Base-by-base conservation (phyloP, 2,113 vertebrate genomes). In the Pygathrix nemaeus region DNA sequence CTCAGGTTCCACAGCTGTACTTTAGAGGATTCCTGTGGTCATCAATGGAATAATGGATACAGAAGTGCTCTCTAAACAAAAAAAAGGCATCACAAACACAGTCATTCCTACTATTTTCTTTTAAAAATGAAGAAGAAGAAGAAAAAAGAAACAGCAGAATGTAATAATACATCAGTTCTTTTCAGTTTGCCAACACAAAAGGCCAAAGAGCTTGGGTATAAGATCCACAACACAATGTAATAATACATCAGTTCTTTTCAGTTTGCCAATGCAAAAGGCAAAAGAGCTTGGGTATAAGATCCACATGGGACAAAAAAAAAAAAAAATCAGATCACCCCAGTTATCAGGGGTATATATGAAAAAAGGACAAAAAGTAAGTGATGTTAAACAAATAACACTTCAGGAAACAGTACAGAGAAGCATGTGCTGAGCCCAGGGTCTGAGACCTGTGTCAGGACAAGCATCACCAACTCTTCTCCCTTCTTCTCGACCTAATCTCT, bases 281-380 rank as follows among this genome's bases (percentile, higher is more conserved):
- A 40, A 73, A 40, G 79, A 81, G n/a, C 18, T 73, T 73, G n/a
- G 13, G 11, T 20, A 80, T 80, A 78, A 50, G 94, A 98, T 97
- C 95, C 79, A 64, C 20, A 57, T 10, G 35, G 8, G 8, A 61
- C 59, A 64, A 64, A 55, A 92, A 88, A 84, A 61, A 27, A 64
- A 64, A 55, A 92, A 88, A 84, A 61, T 78, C 27, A 61, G 55
- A 73, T 32, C 35, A 27, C 38, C 8, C 68, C 45, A 68, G 52
- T 38, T 73, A n/a, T 64, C 40, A 84, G 50, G 84, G 18, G 25
- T 91, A 91, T 32, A 82, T 97, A 98, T 98, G 89, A 98, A 97
- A 97, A 93, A 98, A 97, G 98, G 98, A 79, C 55, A 85, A 78
- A 98, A 96, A 96, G 81, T 99, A 98, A 95, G 95, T 96, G 98